Evolutionary conservation across 2,113 vertebrate genomes (phyloP).

Genomic region (Nerophis ophidion): DNA sequence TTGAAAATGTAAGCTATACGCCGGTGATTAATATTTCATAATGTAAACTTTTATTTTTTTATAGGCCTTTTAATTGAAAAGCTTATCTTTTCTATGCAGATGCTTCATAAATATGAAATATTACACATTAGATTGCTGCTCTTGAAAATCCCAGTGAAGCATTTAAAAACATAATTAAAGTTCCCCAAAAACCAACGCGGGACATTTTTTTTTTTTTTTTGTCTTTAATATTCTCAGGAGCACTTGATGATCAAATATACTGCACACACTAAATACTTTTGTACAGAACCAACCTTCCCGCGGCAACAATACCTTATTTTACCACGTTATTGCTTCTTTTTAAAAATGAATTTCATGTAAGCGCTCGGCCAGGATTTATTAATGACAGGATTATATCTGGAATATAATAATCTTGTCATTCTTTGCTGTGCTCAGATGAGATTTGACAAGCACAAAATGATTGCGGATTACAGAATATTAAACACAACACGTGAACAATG

Average conservation of each 20-base stretch:
- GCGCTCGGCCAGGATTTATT: constrained; percentile 57
- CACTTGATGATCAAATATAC: constrained; percentile 55
- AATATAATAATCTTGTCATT: constrained; percentile 71
- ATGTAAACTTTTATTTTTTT: constrained; percentile 55
- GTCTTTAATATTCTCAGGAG: constrained; percentile 11
- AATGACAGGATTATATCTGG: constrained; percentile 64
- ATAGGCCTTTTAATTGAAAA: constrained; percentile 71
- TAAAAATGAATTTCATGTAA: constrained; percentile 42
- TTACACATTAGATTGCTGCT: constrained; percentile 73
- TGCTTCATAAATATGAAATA: constrained; percentile 78
- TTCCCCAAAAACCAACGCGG: constrained; percentile 53
- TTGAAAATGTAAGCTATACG: constrained; percentile 70
- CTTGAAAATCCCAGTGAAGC: constrained; percentile 68
- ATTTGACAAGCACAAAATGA: constrained; percentile 29
- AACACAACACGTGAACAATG: no score
- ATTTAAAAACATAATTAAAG: constrained; percentile 76
- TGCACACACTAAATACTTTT: constrained; percentile 53
- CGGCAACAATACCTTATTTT: constrained; percentile 14
- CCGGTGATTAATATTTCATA: constrained; percentile 74
- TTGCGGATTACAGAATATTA: constrained; percentile 32
- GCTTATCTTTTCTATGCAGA: constrained; percentile 78
- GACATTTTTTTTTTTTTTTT: constrained; percentile 36
- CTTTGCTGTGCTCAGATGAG: constrained; percentile 35
- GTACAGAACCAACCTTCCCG: constrained; percentile 15
- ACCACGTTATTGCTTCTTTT: not conserved